Percentiles rank a stretch among this genome's conserved stretches.
phyloP scores from a whole-genome alignment of 2,888 invertebrate species.

The Thelaira solivaga region DNA sequence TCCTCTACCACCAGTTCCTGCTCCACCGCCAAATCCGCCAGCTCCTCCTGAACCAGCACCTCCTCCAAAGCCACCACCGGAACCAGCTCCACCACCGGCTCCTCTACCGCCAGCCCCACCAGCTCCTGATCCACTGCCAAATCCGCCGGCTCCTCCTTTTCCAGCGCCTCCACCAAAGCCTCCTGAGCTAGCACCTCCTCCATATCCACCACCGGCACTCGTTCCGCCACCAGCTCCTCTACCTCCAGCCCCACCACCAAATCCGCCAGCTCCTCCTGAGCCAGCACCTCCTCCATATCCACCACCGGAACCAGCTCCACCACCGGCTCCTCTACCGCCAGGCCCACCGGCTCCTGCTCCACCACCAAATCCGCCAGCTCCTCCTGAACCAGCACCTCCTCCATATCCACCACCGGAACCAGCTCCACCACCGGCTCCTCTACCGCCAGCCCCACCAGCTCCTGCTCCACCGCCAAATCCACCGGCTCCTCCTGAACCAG shows the following conservation, averaged over 20 bases:
- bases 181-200: conserved; percentile 68
- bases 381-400: conserved; percentile 57
- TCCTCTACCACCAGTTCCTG: conserved; percentile 54
- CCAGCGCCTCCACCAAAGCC: neutral
- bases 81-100: conserved; percentile 47
- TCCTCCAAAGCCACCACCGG: conserved; percentile 64
- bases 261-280: conserved; percentile 67
- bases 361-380: conserved; percentile 35
- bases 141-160: neutral
- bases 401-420: conserved; percentile 71
- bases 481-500: neutral
- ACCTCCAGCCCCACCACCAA: conserved; percentile 67
- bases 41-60: conserved; percentile 49
- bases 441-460: neutral
- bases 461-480: neutral
- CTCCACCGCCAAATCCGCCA: conserved; percentile 64
- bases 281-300: conserved; percentile 66
- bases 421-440: neutral
- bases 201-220: conserved; percentile 70
- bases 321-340: conserved; percentile 57
- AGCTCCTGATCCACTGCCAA: conserved; percentile 58
- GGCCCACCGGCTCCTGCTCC: conserved; percentile 61
- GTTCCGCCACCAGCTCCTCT: conserved; percentile 70
- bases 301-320: conserved; percentile 32
- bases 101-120: conserved; percentile 49